Evolutionary conservation across 1,140 invertebrate species (phyloP), one percentile per base, ranked within the genome.

Genomic region (Pollicipes pollicipes): DNA sequence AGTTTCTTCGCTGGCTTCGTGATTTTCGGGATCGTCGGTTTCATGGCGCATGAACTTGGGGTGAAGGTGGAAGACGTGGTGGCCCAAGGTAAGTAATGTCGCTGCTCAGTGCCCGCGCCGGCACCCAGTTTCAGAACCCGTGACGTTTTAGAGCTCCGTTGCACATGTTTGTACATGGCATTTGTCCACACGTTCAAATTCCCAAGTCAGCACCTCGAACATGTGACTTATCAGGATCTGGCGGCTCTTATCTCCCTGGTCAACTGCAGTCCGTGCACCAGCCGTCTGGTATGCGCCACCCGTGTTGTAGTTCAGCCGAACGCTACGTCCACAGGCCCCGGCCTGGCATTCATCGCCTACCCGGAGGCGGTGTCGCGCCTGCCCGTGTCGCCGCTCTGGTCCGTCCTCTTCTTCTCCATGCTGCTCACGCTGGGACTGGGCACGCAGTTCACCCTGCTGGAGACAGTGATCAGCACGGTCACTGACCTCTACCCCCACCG

Each of bases 331-430:
- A 27, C 63, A 82, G 88, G 90, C 81, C 88, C 89, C 66, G 90
- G 90, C 2, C 78, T 93, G 68, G 90, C 90, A 0, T 93, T 92
- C 76, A 89, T 91, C 71, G 90, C 90, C 13, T 93, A 93, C 78
- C 90, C 91, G 0, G 90, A 91, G 79, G 90, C 90, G 0, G 88
- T 93, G 4, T 85, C 89, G 0, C 83, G 89, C 71, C 80, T 93
- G 73, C 90, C 90, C 0, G 81, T 90, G 6, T 87, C 90, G 1
- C 89, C 89, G 0, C 79, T 93, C 3, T 93, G 91, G 91, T 90
- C 90, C 0, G 80, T 90, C 67, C 80, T 93, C 0, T 93, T 94
- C 81, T 94, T 94, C 78, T 83, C 93, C 66, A 90, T 90, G 88
- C 80, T 90, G 10, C 79, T 90, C 30, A 90, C 88, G 0, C 80